phyloP scores from a whole-genome alignment of 2,797 vertebrate genomes.

The Anniella stebbinsi region DNA sequence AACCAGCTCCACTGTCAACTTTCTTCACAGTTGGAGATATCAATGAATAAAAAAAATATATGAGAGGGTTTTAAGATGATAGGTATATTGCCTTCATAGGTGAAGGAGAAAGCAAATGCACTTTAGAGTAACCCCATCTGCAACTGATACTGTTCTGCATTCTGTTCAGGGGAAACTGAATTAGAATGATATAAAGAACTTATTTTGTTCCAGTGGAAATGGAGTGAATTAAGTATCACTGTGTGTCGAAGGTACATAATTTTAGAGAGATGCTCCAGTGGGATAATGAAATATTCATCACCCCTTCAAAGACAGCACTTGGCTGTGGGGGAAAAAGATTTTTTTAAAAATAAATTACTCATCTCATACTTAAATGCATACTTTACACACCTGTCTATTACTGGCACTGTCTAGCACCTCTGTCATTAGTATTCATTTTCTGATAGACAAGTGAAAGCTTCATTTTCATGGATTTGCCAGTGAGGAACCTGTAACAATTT shows the following conservation, averaged over 20 bases:
- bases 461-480: not conserved
- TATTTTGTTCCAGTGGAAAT: conserved; percentile 56
- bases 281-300: conserved; percentile 63
- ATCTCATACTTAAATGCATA: conserved; percentile 40
- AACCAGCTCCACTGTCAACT: conserved; percentile 10
- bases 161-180: conserved; percentile 42
- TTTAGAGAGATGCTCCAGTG: conserved; percentile 45
- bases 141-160: conserved; percentile 36
- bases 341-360: conserved; percentile 51
- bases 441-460: conserved; percentile 51
- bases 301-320: conserved; percentile 52
- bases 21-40: not conserved
- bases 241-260: conserved; percentile 40
- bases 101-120: conserved; percentile 19
- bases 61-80: conserved; percentile 18
- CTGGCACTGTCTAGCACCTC: conserved; percentile 15
- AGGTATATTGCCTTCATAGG: conserved; percentile 10
- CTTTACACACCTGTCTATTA: conserved; percentile 42
- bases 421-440: conserved; percentile 27
- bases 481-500: conserved; percentile 17
- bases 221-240: conserved; percentile 23
- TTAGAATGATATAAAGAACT: conserved; percentile 53
- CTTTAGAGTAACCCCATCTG: conserved; percentile 43
- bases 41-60: conserved; percentile 23
- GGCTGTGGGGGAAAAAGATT: conserved; percentile 35